Conservation (phyloP, 2,113 vertebrate genomes). For the Dicentrarchus labrax region DNA sequence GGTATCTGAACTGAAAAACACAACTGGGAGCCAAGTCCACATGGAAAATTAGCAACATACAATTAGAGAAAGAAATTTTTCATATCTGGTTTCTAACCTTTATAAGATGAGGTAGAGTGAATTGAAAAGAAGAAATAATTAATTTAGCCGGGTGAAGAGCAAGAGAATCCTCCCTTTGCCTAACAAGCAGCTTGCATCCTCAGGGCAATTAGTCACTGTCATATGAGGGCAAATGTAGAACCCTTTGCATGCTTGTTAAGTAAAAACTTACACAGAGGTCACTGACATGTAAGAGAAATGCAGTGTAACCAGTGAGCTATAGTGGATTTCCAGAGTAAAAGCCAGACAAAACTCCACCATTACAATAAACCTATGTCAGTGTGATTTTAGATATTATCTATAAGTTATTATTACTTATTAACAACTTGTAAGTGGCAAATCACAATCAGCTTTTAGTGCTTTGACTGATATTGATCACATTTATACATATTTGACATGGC, state of each 20-base stretch:
- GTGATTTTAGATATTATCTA: conserved; percentile 33
- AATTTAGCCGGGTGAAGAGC: conserved; percentile 83
- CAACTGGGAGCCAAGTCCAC: conserved; percentile 50
- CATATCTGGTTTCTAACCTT: conserved; percentile 79
- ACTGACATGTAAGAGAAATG: conserved; percentile 84
- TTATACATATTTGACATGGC: neutral
- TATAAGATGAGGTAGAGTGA: conserved; percentile 77
- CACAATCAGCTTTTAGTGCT: neutral
- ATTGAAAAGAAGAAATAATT: conserved; percentile 86
- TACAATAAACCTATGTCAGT: conserved; percentile 41
- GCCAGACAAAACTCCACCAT: conserved; percentile 53
- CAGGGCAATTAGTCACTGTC: conserved; percentile 89
- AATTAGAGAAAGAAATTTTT: conserved; percentile 74
- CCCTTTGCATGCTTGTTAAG: conserved; percentile 87
- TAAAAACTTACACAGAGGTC: conserved; percentile 88
- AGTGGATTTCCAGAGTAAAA: conserved; percentile 56
- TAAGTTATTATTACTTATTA: conserved; percentile 13
- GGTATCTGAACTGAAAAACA: conserved; percentile 33
- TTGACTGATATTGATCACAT: neutral
- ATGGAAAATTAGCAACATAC: conserved; percentile 73
- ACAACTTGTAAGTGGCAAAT: conserved; percentile 13
- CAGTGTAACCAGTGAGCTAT: conserved; percentile 76
- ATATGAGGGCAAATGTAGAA: conserved; percentile 89
- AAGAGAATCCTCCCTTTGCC: conserved; percentile 83
- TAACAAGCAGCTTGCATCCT: conserved; percentile 87